phyloP scores from a whole-genome alignment of 1,140 invertebrate species.

The Macrostomum lignano region DNA sequence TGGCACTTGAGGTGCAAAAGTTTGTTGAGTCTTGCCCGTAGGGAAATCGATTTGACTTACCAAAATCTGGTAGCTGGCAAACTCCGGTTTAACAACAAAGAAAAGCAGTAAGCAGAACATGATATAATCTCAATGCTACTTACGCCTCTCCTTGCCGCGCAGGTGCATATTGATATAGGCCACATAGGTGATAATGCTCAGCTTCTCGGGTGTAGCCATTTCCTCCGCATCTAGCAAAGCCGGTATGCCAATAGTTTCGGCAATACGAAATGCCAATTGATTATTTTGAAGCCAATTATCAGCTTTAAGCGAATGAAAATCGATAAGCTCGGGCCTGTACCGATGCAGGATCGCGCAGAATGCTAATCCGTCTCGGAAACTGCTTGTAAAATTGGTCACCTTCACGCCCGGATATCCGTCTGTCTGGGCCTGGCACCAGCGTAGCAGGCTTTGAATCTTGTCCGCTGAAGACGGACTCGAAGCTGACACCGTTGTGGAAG shows the following conservation, averaged over 20 bases:
- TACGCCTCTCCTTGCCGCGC: neutral
- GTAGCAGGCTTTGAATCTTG: conserved; percentile 11
- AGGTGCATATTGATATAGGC: conserved; percentile 47
- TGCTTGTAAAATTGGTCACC: conserved; percentile 50
- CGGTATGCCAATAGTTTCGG: conserved; percentile 39
- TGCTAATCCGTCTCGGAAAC: conserved; percentile 54
- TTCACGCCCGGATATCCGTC: conserved; percentile 40
- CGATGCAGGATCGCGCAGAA: conserved; percentile 54
- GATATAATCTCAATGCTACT: no score
- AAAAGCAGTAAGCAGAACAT: no score
- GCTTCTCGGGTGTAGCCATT: conserved; percentile 45
- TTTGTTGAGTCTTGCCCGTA: no score
- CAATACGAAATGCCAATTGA: conserved; percentile 52
- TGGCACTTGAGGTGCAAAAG: no score
- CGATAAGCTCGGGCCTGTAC: conserved; percentile 11
- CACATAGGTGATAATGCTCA: conserved; percentile 68
- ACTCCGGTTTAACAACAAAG: no score
- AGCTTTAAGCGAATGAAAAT: no score
- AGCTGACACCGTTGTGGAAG: no score
- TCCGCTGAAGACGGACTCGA: no score
- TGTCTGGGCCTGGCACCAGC: neutral
- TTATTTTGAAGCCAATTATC: no score
- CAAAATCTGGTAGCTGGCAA: no score
- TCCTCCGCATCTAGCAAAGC: conserved; percentile 9
- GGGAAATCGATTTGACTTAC: no score